Conservation (phyloP, 2,113 vertebrate genomes). For the Tursiops truncatus region DNA sequence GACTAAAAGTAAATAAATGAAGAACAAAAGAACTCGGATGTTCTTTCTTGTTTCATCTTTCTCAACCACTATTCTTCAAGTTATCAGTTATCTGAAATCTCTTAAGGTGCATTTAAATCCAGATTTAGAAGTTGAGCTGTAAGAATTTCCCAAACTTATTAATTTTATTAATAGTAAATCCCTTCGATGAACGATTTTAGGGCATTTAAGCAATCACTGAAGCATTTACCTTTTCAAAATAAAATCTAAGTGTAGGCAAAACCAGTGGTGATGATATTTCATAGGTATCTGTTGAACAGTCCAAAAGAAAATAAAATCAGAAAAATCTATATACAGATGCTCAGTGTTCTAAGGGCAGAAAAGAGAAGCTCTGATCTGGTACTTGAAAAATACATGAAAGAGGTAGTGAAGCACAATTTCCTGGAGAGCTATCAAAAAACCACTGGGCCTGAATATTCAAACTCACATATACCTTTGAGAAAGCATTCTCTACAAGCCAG, state of each 20-base stretch:
- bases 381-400: slow-evolving; percentile 10
- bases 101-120: not conserved
- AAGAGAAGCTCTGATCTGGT: not conserved
- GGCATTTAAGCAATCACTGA: not conserved
- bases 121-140: slow-evolving; percentile 28
- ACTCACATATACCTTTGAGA: not conserved
- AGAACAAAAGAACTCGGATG: not conserved
- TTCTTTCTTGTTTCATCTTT: not conserved
- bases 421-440: slow-evolving; percentile 32
- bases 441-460: not conserved
- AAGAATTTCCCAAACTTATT: slow-evolving; percentile 42
- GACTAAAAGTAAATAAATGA: not conserved
- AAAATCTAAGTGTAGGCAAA: slow-evolving; percentile 52
- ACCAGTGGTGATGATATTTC: not conserved
- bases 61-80: not conserved
- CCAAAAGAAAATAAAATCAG: slow-evolving; percentile 11
- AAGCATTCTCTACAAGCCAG: not conserved
- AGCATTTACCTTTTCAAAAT: slow-evolving; percentile 47
- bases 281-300: not conserved
- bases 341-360: not conserved
- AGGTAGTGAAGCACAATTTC: not conserved
- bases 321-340: not conserved
- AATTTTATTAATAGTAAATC: slow-evolving; percentile 11
- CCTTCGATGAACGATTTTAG: not conserved
- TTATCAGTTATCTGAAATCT: slow-evolving; percentile 12